Evolutionary conservation across 2,113 vertebrate species (phyloP), one percentile per base, ranked within the genome.

Genomic region (Girardinichthys multiradiatus): DNA sequence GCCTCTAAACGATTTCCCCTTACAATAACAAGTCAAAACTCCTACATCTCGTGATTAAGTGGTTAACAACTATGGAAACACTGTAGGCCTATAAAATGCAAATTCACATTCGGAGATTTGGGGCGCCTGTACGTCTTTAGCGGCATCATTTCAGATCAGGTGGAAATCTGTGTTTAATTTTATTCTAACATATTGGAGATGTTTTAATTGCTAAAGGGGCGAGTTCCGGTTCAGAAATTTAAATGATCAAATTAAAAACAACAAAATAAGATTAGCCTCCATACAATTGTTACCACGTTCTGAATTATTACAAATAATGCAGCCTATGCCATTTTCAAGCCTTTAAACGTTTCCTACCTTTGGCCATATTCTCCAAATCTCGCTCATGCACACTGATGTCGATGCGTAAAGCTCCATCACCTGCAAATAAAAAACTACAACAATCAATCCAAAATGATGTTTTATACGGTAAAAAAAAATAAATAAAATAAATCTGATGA

Each of bases 321-420:
- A 45, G 42, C 28, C 30, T 64, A 57, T 59, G 60, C 51, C 30
- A 39, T 42, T 11, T 84, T 12, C 60, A 29, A 78, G 39, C 7
- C n/a, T 33, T 15, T 31, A 60, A 77, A 27, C 70, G 90, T 86
- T 64, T 82, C 86, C 85, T 77, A 99, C 98, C 97, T 98, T 97
- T 98, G 19, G 97, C 97, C 95, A 99, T 90, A 84, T 95, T 97
- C 88, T 97, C 97, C 66, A 98, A 95, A 70, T 97, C 95, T 83
- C 97, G 96, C 60, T 97, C 96, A 71, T 92, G 95, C 57, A 96
- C 93, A 26, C 94, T 87, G 82, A 95, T 95, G 75, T 98, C 95
- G 80, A 95, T 93, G 86, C 93, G 86, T 59, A 96, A 92, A 71
- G 90, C 91, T 30, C 96, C 96, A 69, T 97, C 96, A 0, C 94